phyloP scores from a whole-genome alignment of 2,888 invertebrate species.

The Magallana nippona region DNA sequence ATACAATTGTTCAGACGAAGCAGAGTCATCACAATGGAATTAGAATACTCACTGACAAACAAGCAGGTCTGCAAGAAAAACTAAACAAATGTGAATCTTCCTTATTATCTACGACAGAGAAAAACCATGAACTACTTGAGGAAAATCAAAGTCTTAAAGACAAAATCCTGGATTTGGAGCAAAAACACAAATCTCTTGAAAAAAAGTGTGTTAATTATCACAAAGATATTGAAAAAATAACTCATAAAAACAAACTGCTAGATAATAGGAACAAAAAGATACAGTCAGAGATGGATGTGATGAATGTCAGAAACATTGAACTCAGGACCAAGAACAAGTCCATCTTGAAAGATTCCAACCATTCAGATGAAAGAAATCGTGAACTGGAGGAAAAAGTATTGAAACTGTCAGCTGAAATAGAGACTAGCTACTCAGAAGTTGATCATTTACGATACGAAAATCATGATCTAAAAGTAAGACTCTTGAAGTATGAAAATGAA shows the following conservation, averaged over 20 bases:
- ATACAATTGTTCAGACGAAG: not conserved
- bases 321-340: not conserved
- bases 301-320: conserved; percentile 18
- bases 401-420: not conserved
- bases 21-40: not conserved
- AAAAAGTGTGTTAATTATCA: conserved; percentile 5
- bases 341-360: not conserved
- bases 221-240: not conserved
- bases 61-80: not conserved
- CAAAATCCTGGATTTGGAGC: not conserved
- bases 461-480: not conserved
- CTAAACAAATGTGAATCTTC: conserved; percentile 5
- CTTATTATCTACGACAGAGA: not conserved
- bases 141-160: conserved; percentile 14
- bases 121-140: not conserved
- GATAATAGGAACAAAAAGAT: conserved; percentile 7
- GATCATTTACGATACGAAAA: not conserved
- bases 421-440: not conserved
- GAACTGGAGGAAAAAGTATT: not conserved
- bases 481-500: not conserved
- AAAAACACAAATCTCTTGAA: conserved; percentile 5
- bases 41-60: not conserved
- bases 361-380: not conserved
- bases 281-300: not conserved
- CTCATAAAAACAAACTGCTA: not conserved